phyloP scores from a whole-genome alignment of 2,113 vertebrate genomes.

The Plecotus auritus region DNA sequence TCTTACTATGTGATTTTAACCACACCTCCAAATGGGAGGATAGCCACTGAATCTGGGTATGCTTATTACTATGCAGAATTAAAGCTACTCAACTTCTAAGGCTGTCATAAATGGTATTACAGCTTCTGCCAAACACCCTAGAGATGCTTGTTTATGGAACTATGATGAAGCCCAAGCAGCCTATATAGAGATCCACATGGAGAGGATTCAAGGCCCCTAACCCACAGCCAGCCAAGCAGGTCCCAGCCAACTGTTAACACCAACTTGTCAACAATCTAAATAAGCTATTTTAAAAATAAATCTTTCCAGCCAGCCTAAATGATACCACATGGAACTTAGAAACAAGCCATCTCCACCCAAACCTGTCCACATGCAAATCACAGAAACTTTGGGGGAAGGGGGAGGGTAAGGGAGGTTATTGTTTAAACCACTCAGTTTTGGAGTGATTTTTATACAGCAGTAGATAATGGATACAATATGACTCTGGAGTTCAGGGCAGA shows the following conservation, averaged over 20 bases:
- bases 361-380: neutral
- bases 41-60: neutral
- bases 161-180: neutral
- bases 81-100: neutral
- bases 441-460: neutral
- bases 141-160: neutral
- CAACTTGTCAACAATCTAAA: neutral
- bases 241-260: neutral
- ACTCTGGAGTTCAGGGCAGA: neutral
- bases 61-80: neutral
- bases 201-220: neutral
- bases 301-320: neutral
- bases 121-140: neutral
- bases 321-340: neutral
- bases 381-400: neutral
- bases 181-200: neutral
- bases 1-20: neutral
- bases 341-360: neutral
- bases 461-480: neutral
- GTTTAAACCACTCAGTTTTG: neutral
- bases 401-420: neutral
- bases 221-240: neutral
- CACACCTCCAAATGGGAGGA: neutral
- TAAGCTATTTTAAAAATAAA: neutral
- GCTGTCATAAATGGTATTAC: neutral